Evolutionary conservation across 2,888 invertebrate genomes (phyloP), one percentile per base, ranked within the genome.

Genomic region (Flexamia atlantica): DNA sequence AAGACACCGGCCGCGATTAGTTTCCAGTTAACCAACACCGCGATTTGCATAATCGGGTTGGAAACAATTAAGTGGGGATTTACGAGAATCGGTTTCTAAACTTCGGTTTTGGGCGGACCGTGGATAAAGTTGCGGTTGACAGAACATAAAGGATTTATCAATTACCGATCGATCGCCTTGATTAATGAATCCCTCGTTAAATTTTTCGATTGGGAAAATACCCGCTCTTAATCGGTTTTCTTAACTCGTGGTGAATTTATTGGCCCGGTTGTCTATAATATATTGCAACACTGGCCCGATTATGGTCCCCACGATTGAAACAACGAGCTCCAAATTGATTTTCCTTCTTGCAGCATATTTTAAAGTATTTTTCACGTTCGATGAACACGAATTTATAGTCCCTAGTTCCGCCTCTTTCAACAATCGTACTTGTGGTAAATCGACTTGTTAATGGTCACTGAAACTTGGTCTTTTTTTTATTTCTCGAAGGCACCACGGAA

Each of bases 41-140:
- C 3, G 25, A 76, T 76, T 76, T 76, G n/a, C 74, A 46, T 76
- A 76, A 76, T 76, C 74, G 46, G 42, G n/a, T 42, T 72, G 20
- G 72, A 72, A 36, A 76, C 76, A 42, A 28, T 76, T 50, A 42
- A 72, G 20, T 14, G 23, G 7, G 72, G 76, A 76, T 76, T 72
- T 72, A 76, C 46, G 46, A 23, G 72, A 42, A 68, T n/a, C n/a
- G n/a, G 70, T 70, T 36, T 40, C 5, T 36, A 32, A 36, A 36
- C 30, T 17, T 10, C 30, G 68, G 3, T 70, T 70, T 40, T 36
- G 70, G 70, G n/a, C 70, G 70, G 10, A 57, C 28, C 25, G 64
- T 28, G 9, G 28, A 64, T 64, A 64, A 64, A 64, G 64, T 64
- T 28, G 64, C 64, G 64, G 64, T 5, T 64, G 64, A 64, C 64